Percentiles rank a stretch among this genome's conserved stretches.
phyloP scores from a whole-genome alignment of 2,113 vertebrate species.

The Ginglymostoma cirratum region DNA sequence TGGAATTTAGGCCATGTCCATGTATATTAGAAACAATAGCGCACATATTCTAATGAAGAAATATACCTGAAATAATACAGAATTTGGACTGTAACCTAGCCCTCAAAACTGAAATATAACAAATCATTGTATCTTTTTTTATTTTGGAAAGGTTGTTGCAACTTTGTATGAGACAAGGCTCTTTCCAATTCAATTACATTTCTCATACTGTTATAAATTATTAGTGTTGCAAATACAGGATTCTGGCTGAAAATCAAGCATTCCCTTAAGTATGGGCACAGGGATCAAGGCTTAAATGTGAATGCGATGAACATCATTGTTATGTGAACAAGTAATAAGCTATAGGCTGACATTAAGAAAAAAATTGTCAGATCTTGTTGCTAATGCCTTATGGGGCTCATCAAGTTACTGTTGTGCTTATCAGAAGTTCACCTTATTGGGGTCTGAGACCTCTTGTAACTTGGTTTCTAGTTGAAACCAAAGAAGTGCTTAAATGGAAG shows the following conservation, averaged over 20 bases:
- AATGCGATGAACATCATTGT: not conserved
- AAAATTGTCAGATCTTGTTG: slow-evolving; percentile 15
- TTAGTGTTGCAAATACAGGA: not conserved
- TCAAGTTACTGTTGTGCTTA: not conserved
- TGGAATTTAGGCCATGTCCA: not conserved
- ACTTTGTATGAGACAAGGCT: not conserved
- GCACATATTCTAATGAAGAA: not conserved
- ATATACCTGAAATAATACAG: not conserved
- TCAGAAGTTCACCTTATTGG: not conserved
- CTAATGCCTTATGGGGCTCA: slow-evolving; percentile 18
- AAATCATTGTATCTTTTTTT: not conserved
- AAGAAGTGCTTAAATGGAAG: not conserved
- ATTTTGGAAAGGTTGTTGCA: not conserved
- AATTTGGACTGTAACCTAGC: not conserved
- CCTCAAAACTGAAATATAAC: not conserved
- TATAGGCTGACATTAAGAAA: not conserved
- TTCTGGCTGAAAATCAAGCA: not conserved
- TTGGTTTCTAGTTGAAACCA: not conserved
- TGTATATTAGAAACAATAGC: not conserved
- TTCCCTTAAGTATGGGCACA: not conserved
- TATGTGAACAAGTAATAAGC: not conserved
- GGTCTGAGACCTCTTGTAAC: not conserved
- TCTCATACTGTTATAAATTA: not conserved
- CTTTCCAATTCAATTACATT: slow-evolving; percentile 16
- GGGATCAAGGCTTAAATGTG: slow-evolving; percentile 1